Base-by-base conservation (phyloP, 2,113 vertebrate species). In the Antennarius striatus region DNA sequence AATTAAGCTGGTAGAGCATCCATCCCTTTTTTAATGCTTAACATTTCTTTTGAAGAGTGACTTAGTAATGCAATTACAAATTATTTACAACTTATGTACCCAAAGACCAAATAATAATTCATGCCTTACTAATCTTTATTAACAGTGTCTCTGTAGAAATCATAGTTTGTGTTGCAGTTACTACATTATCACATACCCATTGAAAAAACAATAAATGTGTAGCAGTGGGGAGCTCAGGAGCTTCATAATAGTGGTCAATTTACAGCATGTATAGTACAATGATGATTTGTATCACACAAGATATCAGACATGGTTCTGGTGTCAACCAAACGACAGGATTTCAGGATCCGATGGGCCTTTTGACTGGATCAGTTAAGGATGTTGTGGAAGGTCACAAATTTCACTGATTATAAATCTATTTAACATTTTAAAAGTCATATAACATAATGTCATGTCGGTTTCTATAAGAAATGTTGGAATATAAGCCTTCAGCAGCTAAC, bases 211-310 rank as follows among this genome's bases (percentile, higher is more conserved):
- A 45, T 49, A 56, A 56, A 72, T 17, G 52, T 56, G 49, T 36
- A 70, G 52, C 6, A 58, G 3, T 55, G 6, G 2, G 7, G 32
- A 4, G 5, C 4, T 7, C 5, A 4, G 32, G 32, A 36, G 32
- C 32, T 36, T 36, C 4, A 36, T 36, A 48, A 15, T 17, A 32
- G 56, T 16, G 58, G 30, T 39, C 52, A 22, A 60, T 45, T 63
- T 78, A 22, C 22, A 22, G 22, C 22, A 22, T 22, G 22, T 22
- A 22, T 2, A 22, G 39, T 61, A 81, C 68, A 83, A 3, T 32
- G 47, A 45, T 59, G 69, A 80, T 83, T 79, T 83, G 63, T 86
- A 74, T 9, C 67, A 42, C 67, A 79, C 17, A 85, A 69, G 51
- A 15, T 55, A 68, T n/a, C 53, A 63, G 65, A 77, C 39, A 55